Evolutionary conservation across 2,797 vertebrate genomes (phyloP), one percentile per base, ranked within the genome.

Genomic region (Erithacus rubecula): DNA sequence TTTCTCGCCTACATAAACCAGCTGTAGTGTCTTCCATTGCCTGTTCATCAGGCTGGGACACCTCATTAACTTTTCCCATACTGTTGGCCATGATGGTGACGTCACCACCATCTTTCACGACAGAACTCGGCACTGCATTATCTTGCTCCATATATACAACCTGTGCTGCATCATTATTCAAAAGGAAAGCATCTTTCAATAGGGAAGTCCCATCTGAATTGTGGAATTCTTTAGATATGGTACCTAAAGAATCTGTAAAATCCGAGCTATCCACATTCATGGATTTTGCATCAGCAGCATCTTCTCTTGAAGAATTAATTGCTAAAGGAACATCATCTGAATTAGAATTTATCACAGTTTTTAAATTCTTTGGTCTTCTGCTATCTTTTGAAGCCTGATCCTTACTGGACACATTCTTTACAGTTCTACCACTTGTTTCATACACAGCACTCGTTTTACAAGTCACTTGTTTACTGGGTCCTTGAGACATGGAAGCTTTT

Each of bases 351-450:
- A 81, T 49, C 52, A 86, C 75, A 92, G 65, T 89, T 95, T 95
- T 97, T 5, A 84, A 59, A 56, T 77, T 96, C 90, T 97, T 98
- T 49, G 92, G 96, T 63, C 75, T 76, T 80, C 63, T 95, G 36
- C 74, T 93, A 2, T 72, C 84, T 79, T 97, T 97, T 91, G 95
- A 80, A 16, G 68, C 32, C 89, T 83, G 75, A 87, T 94, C 90
- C 46, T 95, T 93, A 90, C 27, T 71, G 32, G 46, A 74, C 47
- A 56, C 22, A 83, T 52, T 79, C 47, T 78, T 83, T n/a, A 88
- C 55, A 37, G 36, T 21, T 69, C 75, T 90, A 47, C 64, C 68
- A 82, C 76, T 84, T 62, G 70, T 39, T 85, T 96, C 94, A 36
- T 20, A 32, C 10, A 69, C 74, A 53, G 15, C 8, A 3, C 8